Evolutionary conservation across 1,140 invertebrate species (phyloP).

Genomic region (Cotesia vestalis): DNA sequence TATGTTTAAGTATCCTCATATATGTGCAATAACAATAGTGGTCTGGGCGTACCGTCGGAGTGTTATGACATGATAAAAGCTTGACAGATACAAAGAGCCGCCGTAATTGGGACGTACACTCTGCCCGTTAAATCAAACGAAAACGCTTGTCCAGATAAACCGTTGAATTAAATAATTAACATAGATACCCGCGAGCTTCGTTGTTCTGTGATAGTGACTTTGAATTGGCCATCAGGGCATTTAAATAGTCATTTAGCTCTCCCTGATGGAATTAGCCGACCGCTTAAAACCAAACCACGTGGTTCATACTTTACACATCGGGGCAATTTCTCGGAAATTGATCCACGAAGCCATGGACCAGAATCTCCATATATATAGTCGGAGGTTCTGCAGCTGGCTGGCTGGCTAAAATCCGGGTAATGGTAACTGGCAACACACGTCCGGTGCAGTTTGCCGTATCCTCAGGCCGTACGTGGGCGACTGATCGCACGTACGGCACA

Average conservation of each 20-base stretch:
- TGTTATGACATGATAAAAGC: slow-evolving; percentile 1
- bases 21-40: not conserved
- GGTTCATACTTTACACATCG: too few relatives aligned
- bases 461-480: slow-evolving; percentile 22
- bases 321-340: not conserved
- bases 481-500: slow-evolving; percentile 29
- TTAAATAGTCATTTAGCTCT: too few relatives aligned
- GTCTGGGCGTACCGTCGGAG: not conserved
- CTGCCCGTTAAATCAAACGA: not conserved
- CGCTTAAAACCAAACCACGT: too few relatives aligned
- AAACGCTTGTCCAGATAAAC: not conserved
- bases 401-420: not conserved
- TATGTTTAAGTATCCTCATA: not conserved
- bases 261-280: too few relatives aligned
- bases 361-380: too few relatives aligned
- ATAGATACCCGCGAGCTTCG: not conserved
- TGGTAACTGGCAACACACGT: slow-evolving; percentile 2
- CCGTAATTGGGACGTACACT: too few relatives aligned
- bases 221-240: too few relatives aligned
- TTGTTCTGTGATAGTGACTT: too few relatives aligned
- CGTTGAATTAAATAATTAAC: slow-evolving; percentile 12
- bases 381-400: not conserved
- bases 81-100: too few relatives aligned
- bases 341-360: too few relatives aligned
- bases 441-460: slow-evolving; percentile 24